A percentile compares a stretch with the other conserved stretches of the same genome.
These are phyloP conservation scores for Pantherophis guttatus DNA, from an alignment of 2,113 vertebrate species.

Conservation along the genomic window DNA sequence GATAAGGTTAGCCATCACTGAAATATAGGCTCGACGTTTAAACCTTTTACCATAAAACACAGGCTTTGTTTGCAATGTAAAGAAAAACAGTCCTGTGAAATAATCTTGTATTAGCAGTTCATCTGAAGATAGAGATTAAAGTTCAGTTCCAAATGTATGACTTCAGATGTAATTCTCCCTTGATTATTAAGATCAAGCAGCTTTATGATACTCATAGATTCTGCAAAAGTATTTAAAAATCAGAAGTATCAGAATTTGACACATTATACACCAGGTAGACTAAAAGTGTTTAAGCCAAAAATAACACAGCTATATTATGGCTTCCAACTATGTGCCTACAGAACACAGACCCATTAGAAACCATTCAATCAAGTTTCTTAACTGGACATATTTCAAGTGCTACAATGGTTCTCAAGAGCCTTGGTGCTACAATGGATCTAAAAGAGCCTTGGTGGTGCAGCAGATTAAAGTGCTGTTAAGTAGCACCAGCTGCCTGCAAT, in stretches of 20 bases:
- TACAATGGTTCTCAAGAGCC: background rate
- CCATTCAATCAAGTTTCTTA: background rate
- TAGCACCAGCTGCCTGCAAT: too few relatives aligned
- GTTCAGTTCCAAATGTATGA: background rate
- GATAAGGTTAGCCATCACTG: too few relatives aligned
- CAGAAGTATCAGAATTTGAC: background rate
- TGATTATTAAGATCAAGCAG: background rate
- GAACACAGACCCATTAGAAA: background rate
- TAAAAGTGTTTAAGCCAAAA: background rate
- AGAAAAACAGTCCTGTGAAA: background rate
- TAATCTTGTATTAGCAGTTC: background rate
- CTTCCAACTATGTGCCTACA: background rate
- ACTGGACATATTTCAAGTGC: background rate
- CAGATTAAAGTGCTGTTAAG: too few relatives aligned
- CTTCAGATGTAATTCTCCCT: background rate
- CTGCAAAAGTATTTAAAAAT: background rate
- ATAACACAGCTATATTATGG: background rate
- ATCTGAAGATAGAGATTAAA: accelerated
- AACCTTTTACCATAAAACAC: background rate
- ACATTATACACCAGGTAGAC: background rate
- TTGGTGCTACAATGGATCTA: too few relatives aligned
- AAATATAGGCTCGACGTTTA: background rate
- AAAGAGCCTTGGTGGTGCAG: too few relatives aligned
- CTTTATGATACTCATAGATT: background rate
- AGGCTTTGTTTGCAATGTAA: background rate